Base-by-base conservation (phyloP, 2,113 vertebrate genomes). In the Dendropsophus ebraccatus region DNA sequence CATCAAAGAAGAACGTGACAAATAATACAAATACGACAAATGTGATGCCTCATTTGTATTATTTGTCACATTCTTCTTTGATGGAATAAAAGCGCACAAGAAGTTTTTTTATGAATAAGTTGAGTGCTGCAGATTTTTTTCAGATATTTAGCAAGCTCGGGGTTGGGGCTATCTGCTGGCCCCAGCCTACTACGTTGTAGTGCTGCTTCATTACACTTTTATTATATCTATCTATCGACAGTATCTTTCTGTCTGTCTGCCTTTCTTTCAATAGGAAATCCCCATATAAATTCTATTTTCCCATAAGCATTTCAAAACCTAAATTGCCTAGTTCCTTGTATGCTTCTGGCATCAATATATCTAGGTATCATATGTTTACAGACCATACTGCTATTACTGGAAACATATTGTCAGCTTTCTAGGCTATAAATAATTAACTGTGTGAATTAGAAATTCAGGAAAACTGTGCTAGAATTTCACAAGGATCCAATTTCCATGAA, bases 351-450 rank as follows among this genome's bases (percentile, higher is more conserved):
- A 77, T 52, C 2, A 9, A 76, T 77, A 47, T 52, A 14, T 35
- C 75, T 56, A 5, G 5, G 75, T 79, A 58, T 79, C 76, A 56
- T 37, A 58, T 79, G 28, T 58, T 79, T 41, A 23, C 19, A 56
- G 49, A 37, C 28, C 75, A 54, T 77, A 21, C 32, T 78, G 30
- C 76, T 50, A 30, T 79, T 79, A 56, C 76, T 58, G 19, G 32
- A 80, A 80, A 52, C 54, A 60, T 62, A 80, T 60, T 80, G 77
- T 80, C 77, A 80, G 77, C 35, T 80, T 80, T 80, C 35, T 25
- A 25, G 28, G 77, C 54, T 80, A 80, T 80, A 80, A 80, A 80
- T 80, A 80, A 80, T 80, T 80, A 25, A 80, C 30, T 58, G 9
- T 45, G 54, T 62, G 60, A 60, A 80, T 80, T 80, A 58, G 60